phyloP scores from a whole-genome alignment of 1,140 invertebrate genomes.

The Calliopsis andreniformis region DNA sequence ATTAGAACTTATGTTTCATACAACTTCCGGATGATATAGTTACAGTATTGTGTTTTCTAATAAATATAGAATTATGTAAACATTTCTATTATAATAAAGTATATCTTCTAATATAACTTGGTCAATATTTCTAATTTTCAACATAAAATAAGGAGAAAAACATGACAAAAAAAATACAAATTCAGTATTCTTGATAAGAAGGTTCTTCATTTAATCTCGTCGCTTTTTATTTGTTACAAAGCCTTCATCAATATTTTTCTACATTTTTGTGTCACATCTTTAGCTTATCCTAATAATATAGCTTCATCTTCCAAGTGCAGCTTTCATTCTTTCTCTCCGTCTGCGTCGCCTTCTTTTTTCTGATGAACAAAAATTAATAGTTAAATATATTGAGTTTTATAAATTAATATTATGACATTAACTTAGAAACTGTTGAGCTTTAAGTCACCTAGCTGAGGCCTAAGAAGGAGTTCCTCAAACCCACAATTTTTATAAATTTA shows the following conservation, averaged over 20 bases:
- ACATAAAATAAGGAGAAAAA: background rate
- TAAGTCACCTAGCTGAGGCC: too few relatives aligned
- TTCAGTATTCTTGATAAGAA: background rate
- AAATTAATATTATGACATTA: background rate
- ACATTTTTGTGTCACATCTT: background rate
- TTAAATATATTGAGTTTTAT: background rate
- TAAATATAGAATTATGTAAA: slow-evolving; percentile 27
- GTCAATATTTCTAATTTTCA: background rate
- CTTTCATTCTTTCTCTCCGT: slow-evolving; percentile 14
- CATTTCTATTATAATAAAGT: slow-evolving; percentile 38
- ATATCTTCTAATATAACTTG: slow-evolving; percentile 34
- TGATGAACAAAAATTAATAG: slow-evolving; percentile 16
- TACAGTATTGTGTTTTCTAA: slow-evolving; percentile 16
- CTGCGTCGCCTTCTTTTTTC: slow-evolving; percentile 9
- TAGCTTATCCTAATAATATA: too few relatives aligned
- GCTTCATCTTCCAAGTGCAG: too few relatives aligned
- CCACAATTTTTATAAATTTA: too few relatives aligned
- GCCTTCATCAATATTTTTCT: background rate
- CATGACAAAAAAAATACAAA: background rate
- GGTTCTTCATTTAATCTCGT: background rate
- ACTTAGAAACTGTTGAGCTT: background rate
- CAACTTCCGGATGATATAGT: background rate
- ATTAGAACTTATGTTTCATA: background rate
- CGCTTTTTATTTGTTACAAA: background rate
- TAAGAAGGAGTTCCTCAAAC: too few relatives aligned